These are phyloP conservation scores for Euphydryas editha DNA, from an alignment of 2,888 invertebrate genomes.

Conservation along the genomic window DNA sequence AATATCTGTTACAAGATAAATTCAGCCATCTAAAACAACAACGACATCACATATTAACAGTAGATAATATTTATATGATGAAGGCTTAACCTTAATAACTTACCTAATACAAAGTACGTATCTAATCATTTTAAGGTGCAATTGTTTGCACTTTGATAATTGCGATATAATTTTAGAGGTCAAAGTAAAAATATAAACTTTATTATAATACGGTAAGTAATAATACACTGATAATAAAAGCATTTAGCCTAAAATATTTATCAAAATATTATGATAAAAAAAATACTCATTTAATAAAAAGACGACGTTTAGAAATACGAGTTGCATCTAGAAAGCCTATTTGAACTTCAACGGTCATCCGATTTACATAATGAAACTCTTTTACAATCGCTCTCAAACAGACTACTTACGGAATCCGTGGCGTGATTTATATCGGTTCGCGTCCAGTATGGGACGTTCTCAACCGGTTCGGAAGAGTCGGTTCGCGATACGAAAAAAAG, in stretches of 20 bases:
- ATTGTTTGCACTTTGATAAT: constrained; percentile 1
- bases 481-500: constrained; percentile 60
- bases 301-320: constrained; percentile 9
- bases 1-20: constrained; percentile 16
- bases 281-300: constrained; percentile 9
- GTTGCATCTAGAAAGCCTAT: constrained; percentile 12
- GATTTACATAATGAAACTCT: constrained; percentile 29
- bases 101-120: background rate
- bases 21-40: background rate
- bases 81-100: background rate
- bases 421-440: constrained; percentile 37
- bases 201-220: background rate
- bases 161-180: constrained; percentile 6
- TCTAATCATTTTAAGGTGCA: background rate
- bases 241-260: too few species aligned
- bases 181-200: background rate
- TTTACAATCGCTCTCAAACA: constrained; percentile 24
- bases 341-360: constrained; percentile 19
- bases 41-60: background rate
- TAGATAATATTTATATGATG: background rate
- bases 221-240: too few species aligned
- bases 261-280: background rate
- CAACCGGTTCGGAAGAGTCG: constrained; percentile 55
- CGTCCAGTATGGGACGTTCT: constrained; percentile 43
- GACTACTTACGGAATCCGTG: constrained; percentile 29